Conservation (phyloP, 2,797 vertebrate species). For the Glossophaga mutica region DNA sequence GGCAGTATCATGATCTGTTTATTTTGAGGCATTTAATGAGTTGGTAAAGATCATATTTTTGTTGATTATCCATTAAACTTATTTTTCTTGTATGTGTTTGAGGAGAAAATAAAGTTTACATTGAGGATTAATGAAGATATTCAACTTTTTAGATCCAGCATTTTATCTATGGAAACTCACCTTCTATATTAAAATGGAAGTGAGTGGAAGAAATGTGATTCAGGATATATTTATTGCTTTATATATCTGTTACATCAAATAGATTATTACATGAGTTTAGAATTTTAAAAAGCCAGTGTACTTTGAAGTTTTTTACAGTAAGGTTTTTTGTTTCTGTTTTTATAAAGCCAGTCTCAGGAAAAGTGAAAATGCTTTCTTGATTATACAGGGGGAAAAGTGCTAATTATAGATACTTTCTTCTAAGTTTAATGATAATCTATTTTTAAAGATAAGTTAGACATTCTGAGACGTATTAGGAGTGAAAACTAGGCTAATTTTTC, state of each 20-base stretch:
- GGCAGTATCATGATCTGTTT: background rate
- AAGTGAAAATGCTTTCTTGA: background rate
- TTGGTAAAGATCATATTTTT: background rate
- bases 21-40: background rate
- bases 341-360: background rate
- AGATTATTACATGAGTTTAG: background rate
- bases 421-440: constrained; percentile 1
- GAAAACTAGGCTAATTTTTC: background rate
- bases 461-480: background rate
- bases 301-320: background rate
- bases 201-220: background rate
- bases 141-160: background rate
- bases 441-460: constrained; percentile 12
- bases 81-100: background rate
- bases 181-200: constrained; percentile 50
- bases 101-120: constrained; percentile 11
- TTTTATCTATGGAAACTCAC: background rate
- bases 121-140: background rate
- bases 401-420: background rate
- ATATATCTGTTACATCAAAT: background rate
- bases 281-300: background rate
- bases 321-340: background rate
- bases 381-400: background rate
- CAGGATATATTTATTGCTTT: constrained; percentile 22
- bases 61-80: background rate